Percentiles rank a stretch among this genome's conserved stretches.
Evolutionary conservation across 1,140 invertebrate species (phyloP).

Genomic region (Leptopilina clavipes): DNA sequence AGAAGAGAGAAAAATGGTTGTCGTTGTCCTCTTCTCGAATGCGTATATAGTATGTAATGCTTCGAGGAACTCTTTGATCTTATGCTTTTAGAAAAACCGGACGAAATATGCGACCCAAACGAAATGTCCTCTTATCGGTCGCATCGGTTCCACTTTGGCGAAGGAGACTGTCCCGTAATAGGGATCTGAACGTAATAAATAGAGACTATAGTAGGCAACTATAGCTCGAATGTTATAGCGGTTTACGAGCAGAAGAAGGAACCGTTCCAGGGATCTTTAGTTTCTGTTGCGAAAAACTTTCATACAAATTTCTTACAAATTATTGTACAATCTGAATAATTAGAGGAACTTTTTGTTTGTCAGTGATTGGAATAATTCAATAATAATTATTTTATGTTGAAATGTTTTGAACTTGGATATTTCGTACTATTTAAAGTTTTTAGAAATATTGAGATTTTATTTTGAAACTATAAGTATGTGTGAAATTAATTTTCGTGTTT

Average conservation of each 20-base stretch:
- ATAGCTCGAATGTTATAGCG: slow-evolving; percentile 5
- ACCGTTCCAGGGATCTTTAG: background rate
- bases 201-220: slow-evolving; percentile 33
- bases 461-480: too few relatives aligned
- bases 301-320: too few relatives aligned
- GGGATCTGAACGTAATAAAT: slow-evolving; percentile 31
- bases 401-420: too few relatives aligned
- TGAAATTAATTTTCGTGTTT: too few relatives aligned
- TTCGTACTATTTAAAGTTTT: too few relatives aligned
- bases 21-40: background rate
- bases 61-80: slow-evolving; percentile 29
- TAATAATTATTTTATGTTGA: too few relatives aligned
- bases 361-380: too few relatives aligned
- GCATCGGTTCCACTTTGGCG: slow-evolving; percentile 33
- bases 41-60: background rate
- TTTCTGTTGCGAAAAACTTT: background rate
- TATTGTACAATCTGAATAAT: too few relatives aligned
- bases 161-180: slow-evolving; percentile 23
- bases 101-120: slow-evolving; percentile 31
- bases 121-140: slow-evolving; percentile 32
- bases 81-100: slow-evolving; percentile 18
- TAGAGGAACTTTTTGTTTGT: too few relatives aligned
- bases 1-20: background rate
- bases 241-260: slow-evolving; percentile 17
- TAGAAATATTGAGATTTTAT: too few relatives aligned